Conservation (phyloP, 2,113 vertebrate species). For the Brachyistius frenatus region DNA sequence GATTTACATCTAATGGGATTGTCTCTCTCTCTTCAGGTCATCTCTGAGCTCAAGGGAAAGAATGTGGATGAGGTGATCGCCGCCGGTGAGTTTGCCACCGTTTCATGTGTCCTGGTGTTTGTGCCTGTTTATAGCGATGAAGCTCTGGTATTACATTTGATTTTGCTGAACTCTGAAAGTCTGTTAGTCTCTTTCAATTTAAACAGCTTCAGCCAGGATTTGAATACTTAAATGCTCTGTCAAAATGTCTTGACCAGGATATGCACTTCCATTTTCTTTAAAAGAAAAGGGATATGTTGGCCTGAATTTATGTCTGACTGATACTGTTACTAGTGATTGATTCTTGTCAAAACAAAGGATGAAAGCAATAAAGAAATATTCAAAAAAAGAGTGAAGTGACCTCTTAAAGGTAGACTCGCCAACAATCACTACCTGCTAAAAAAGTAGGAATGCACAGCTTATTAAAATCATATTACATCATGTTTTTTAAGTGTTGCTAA, state of each 20-base stretch:
- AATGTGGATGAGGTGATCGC: conserved; percentile 94
- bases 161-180: conserved; percentile 2
- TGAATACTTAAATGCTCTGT: too few species aligned
- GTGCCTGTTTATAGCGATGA: not conserved
- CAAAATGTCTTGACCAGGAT: too few species aligned
- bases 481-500: too few species aligned
- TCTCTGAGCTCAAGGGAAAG: conserved; percentile 93
- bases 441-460: too few species aligned
- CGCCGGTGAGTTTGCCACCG: conserved; percentile 85
- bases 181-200: too few species aligned
- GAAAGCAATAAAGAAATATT: too few species aligned
- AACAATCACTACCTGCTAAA: too few species aligned
- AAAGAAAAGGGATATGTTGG: not conserved
- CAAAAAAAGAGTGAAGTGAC: not conserved
- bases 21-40: conserved; percentile 84
- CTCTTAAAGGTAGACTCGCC: not conserved
- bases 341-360: too few species aligned
- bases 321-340: too few species aligned
- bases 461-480: too few species aligned
- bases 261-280: too few species aligned
- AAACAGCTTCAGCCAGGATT: too few species aligned
- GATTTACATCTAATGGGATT: not conserved
- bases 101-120: not conserved
- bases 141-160: not conserved
- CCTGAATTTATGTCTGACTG: not conserved